Evolutionary conservation across 2,113 vertebrate genomes (phyloP).

Genomic region (Struthidea cinerea): DNA sequence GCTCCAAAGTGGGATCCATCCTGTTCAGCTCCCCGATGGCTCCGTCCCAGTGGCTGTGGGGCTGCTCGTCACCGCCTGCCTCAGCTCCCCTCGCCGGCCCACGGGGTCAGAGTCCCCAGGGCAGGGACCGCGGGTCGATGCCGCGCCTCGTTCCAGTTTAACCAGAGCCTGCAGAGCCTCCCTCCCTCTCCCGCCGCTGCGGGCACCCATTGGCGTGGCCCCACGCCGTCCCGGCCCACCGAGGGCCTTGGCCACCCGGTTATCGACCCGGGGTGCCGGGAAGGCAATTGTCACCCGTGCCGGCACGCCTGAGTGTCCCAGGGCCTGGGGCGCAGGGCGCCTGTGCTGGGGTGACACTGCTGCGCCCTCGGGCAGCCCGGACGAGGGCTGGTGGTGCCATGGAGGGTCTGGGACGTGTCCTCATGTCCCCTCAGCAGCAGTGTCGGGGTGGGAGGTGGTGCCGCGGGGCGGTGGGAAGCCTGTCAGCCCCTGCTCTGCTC

Average conservation of each 20-base stretch:
- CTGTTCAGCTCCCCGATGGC: neutral
- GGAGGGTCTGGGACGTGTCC: neutral
- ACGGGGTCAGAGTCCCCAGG: constrained; percentile 48
- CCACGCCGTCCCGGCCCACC: neutral
- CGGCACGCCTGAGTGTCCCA: rapidly evolving
- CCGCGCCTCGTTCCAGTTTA: neutral
- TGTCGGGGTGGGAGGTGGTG: neutral
- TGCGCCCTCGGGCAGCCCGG: rapidly evolving
- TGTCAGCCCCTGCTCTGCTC: neutral
- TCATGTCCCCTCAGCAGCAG: rapidly evolving
- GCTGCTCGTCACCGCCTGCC: neutral
- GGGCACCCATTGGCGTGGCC: neutral
- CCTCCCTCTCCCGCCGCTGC: neutral
- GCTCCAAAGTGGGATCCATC: constrained; percentile 29
- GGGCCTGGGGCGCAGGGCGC: neutral
- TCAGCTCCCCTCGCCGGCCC: neutral
- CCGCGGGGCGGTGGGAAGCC: rapidly evolving
- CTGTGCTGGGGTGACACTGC: neutral
- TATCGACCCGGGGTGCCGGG: neutral
- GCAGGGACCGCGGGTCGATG: neutral
- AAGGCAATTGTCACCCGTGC: rapidly evolving
- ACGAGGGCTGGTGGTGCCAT: rapidly evolving
- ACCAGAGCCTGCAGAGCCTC: neutral
- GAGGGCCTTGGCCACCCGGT: neutral
- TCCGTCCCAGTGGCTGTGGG: neutral